phyloP scores from a whole-genome alignment of 1,140 invertebrate species.

The Rhopalosiphum maidis region DNA sequence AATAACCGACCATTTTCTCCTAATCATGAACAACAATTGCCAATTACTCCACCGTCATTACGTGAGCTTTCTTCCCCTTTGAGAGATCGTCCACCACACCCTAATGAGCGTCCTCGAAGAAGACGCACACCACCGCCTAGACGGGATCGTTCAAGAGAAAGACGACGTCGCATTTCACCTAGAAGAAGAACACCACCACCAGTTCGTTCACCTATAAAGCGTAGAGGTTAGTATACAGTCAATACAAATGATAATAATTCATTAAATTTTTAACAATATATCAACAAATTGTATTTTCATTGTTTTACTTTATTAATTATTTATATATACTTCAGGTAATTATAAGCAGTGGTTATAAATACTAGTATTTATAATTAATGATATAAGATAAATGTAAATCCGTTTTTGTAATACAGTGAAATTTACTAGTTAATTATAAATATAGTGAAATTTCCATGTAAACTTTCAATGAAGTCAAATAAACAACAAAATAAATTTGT shows the following conservation, averaged over 20 bases:
- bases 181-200: constrained; percentile 47
- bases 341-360: background rate
- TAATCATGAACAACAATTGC: constrained; percentile 13
- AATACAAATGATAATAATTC: background rate
- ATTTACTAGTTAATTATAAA: background rate
- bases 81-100: constrained; percentile 30
- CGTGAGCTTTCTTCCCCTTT: background rate
- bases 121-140: constrained; percentile 7
- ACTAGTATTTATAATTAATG: constrained; percentile 1
- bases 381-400: background rate
- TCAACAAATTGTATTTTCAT: background rate
- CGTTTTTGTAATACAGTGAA: background rate
- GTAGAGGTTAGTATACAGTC: background rate
- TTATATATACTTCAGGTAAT: background rate
- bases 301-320: background rate
- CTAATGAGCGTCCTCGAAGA: constrained; percentile 20
- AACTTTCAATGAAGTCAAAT: too few species aligned
- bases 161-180: constrained; percentile 14
- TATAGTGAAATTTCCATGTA: too few species aligned
- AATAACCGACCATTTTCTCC: constrained; percentile 22
- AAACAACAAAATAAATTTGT: too few species aligned
- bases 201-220: constrained; percentile 10
- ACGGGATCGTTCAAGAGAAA: constrained; percentile 42
- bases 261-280: background rate
- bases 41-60: background rate